Conservation (phyloP, 2,888 invertebrate species). For the Apoda limacodes region DNA sequence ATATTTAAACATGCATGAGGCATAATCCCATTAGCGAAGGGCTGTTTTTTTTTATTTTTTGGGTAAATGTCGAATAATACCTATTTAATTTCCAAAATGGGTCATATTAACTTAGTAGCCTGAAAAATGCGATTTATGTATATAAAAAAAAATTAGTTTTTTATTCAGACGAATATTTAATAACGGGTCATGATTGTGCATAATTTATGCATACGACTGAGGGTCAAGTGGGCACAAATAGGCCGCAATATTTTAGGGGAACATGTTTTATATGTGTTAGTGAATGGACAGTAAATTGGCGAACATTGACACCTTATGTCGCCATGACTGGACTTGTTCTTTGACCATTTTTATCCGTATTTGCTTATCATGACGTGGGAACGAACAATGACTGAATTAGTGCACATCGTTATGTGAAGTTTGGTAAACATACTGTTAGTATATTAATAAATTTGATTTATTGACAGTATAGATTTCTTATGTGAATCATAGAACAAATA, state of each 20-base stretch:
- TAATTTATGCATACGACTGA: slow-evolving; percentile 56
- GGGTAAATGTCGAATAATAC: too few relatives aligned
- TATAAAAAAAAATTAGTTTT: too few relatives aligned
- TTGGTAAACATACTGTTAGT: too few relatives aligned
- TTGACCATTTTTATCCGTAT: slow-evolving; percentile 16
- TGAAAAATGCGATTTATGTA: too few relatives aligned
- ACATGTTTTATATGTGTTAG: slow-evolving; percentile 24
- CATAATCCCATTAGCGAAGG: slow-evolving; percentile 12
- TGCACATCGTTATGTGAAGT: too few relatives aligned
- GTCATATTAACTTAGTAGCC: too few relatives aligned
- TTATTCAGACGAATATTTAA: too few relatives aligned
- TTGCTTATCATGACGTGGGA: slow-evolving; percentile 34
- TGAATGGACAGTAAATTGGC: slow-evolving; percentile 33
- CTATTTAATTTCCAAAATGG: too few relatives aligned
- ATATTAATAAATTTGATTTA: too few relatives aligned
- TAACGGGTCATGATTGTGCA: slow-evolving; percentile 53
- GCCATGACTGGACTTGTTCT: slow-evolving; percentile 30
- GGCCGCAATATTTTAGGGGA: slow-evolving; percentile 14
- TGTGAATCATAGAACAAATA: too few relatives aligned
- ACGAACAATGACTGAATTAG: slow-evolving; percentile 41
- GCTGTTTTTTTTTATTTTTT: slow-evolving; percentile 20
- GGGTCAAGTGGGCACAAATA: slow-evolving; percentile 55
- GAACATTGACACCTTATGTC: slow-evolving; percentile 42
- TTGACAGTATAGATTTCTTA: too few relatives aligned
- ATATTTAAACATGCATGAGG: slow-evolving; percentile 16